Base-by-base conservation (phyloP, 1,140 invertebrate genomes). In the Apis cerana region DNA sequence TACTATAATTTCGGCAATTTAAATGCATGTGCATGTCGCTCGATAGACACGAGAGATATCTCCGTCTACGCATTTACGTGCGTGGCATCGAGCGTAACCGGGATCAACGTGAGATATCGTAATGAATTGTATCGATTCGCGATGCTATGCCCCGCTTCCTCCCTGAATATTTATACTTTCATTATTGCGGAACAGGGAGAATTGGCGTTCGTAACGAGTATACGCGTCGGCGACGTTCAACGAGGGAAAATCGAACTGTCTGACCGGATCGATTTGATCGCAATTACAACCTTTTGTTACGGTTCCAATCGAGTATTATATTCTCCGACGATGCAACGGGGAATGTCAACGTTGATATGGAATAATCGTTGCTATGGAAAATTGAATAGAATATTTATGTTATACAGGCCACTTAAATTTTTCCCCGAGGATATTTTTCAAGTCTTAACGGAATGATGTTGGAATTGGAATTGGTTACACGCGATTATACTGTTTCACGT, bases 151-250 rank as follows among this genome's bases (percentile, higher is more conserved):
- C n/a, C 9, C 64, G 43, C 17, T 12, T 11, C 54, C 5, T 56
- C 10, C 21, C 79, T 82, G 80, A 82, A 82, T 82, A 82, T 82
- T 82, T 82, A 82, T 82, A 76, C 74, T 68, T 82, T 82, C 80
- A 82, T 82, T 81, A 81, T 64, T 75, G 62, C 43, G 50, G 23
- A 52, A 69, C 61, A 9, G 59, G 13, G 27, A 12, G 54, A n/a
- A 43, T 12, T 23, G 27, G 1, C 64, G 52, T 52, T 21, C n/a
- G 43, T 17, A 50, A 48, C 65, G n/a, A 23, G 13, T 59, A 27
- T 27, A 54, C 21, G 64, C 75, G 52, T 54, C 75, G 27, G 48
- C 75, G 50, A 54, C 27, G 27, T n/a, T n/a, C 64, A 58, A 69
- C 43, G 10, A 13, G 23, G 68, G 67, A 13, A 52, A 72, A 72